Percentiles rank a stretch among this genome's conserved stretches.
Conservation (phyloP, 2,888 invertebrate genomes). For the Agonopterix arenella region DNA sequence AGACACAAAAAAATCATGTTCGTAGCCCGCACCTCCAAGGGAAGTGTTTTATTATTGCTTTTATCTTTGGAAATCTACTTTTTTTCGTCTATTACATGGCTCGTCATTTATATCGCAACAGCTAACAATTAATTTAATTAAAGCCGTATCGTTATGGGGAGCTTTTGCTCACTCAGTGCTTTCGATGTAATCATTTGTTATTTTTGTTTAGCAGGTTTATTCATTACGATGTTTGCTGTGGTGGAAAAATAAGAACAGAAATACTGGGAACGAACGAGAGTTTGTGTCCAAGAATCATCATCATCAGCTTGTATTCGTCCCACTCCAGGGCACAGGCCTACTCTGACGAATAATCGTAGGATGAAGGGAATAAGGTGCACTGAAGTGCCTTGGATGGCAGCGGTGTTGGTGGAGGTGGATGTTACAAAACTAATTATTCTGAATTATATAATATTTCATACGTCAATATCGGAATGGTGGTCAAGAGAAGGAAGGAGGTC, state of each 20-base stretch:
- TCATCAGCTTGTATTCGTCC: too few relatives aligned
- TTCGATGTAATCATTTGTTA: constrained; percentile 56
- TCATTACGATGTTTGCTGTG: constrained; percentile 17
- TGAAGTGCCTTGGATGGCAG: too few relatives aligned
- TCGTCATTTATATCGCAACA: constrained; percentile 71
- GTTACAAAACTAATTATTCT: too few relatives aligned
- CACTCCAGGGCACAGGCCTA: too few relatives aligned
- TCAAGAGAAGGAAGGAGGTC: too few relatives aligned
- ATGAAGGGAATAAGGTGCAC: too few relatives aligned
- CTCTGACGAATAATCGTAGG: too few relatives aligned
- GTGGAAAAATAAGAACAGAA: constrained; percentile 17
- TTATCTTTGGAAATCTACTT: constrained; percentile 66
- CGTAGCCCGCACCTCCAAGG: constrained; percentile 37
- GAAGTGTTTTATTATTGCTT: constrained; percentile 72
- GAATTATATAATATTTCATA: too few relatives aligned
- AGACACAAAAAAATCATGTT: background rate
- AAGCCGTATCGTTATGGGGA: constrained; percentile 53
- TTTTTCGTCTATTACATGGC: constrained; percentile 51
- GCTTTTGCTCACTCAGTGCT: constrained; percentile 32
- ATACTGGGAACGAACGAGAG: too few relatives aligned
- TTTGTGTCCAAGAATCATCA: too few relatives aligned
- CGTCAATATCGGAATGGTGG: too few relatives aligned
- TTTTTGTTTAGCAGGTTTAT: constrained; percentile 27
- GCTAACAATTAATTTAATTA: constrained; percentile 73
- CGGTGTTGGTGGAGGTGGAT: too few relatives aligned